These are phyloP conservation scores for Pollimyrus isidori DNA, from an alignment of 2,113 vertebrate genomes.

Conservation along the genomic window DNA sequence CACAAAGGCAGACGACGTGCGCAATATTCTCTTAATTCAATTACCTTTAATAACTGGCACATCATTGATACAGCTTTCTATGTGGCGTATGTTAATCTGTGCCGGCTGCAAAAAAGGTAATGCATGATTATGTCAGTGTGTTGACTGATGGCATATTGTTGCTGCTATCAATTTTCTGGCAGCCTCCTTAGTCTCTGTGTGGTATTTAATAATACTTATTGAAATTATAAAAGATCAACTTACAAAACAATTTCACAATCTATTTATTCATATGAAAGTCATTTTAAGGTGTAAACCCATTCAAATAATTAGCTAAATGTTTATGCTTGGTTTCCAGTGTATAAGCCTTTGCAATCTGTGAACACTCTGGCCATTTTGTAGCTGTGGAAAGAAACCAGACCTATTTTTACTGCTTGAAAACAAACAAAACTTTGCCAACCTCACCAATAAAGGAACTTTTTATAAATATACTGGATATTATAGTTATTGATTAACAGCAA, in stretches of 20 bases:
- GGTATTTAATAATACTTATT: neutral
- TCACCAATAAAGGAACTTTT: neutral
- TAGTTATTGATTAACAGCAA: neutral
- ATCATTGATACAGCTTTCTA: neutral
- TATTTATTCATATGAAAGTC: neutral
- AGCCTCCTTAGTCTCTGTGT: neutral
- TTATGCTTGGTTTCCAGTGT: neutral
- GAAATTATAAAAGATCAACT: neutral
- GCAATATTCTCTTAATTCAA: neutral
- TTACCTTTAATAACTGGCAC: neutral
- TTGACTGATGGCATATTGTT: neutral
- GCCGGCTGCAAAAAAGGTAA: neutral
- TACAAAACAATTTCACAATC: neutral
- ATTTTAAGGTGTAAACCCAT: neutral
- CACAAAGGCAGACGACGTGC: neutral
- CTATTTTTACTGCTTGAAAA: conserved; percentile 5
- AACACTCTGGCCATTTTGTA: neutral
- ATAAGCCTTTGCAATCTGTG: neutral
- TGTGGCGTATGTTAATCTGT: neutral
- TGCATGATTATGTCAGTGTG: neutral
- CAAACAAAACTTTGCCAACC: neutral
- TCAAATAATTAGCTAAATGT: neutral
- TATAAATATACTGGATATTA: neutral
- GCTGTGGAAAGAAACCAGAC: neutral
- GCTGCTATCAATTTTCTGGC: neutral